Base-by-base conservation (phyloP, 2,888 invertebrate species). In the Tetrapedia diversipes region DNA sequence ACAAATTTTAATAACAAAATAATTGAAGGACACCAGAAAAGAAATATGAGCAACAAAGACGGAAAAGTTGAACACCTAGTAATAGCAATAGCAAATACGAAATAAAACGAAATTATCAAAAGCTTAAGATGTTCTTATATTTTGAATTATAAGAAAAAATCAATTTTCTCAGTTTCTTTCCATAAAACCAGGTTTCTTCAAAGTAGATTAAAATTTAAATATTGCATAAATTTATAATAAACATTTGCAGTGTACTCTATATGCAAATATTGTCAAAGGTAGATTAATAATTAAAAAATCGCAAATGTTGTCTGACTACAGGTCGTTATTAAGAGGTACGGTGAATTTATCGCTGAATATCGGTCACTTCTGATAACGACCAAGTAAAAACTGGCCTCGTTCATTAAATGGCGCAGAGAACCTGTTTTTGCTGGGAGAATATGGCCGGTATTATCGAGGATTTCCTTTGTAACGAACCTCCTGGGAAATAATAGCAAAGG, bases 401-500 rank as follows among this genome's bases (percentile, higher is more conserved):
- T 72, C 39, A 54, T 67, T 60, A 67, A 29, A 27, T 59, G 43
- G 57, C 43, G 37, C 19, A 53, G 56, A 32, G 24, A 39, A 39
- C 19, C n/a, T 24, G 45, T 45, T 24, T 67, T 66, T 53, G 56
- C 32, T 45, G 45, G 34, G 54, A 68, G 45, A 68, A 34, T 72
- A 41, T 39, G 37, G 29, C 60, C 19, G 19, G 29, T 24, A 45
- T 67, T 8, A 72, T 67, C 29, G 32, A 41, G 54, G 39, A 47
- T 34, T 47, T 41, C 54, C 54, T 60, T 53, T 68, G 39, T 60
- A 41, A 45, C 45, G 54, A 54, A 60, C 39, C 67, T 14, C 68
- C 11, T 14, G 68, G 72, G 72, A 72, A 72, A 72, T 72, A 72
- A 60, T 39, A 24, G 37, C 16, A 29, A 47, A 54, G 39, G 43